These are phyloP conservation scores for Drosophila nigromelanica DNA, from an alignment of 1,140 invertebrate genomes.

Conservation along the genomic window DNA sequence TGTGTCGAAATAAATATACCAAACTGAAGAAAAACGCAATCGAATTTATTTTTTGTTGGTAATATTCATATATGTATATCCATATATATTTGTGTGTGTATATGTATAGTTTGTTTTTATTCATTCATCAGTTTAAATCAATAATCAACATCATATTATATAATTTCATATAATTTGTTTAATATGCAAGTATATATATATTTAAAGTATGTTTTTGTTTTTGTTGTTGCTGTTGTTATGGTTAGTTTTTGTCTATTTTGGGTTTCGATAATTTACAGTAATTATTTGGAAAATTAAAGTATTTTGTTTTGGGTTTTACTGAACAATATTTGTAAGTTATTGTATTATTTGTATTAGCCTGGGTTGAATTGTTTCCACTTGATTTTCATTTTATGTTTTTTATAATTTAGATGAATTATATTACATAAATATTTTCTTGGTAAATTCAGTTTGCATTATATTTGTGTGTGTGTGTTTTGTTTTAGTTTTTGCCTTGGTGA, in stretches of 20 bases:
- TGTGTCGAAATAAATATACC: slow-evolving; percentile 44
- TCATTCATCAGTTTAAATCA: slow-evolving; percentile 79
- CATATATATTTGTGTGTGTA: slow-evolving; percentile 56
- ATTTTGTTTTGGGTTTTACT: slow-evolving; percentile 44
- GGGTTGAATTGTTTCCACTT: slow-evolving; percentile 18
- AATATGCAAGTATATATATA: slow-evolving; percentile 78
- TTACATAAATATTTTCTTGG: slow-evolving; percentile 76
- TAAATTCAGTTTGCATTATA: slow-evolving; percentile 45
- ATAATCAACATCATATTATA: slow-evolving; percentile 82
- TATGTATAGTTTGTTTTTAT: slow-evolving; percentile 53
- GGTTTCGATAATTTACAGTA: slow-evolving; percentile 75
- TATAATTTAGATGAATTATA: slow-evolving; percentile 78
- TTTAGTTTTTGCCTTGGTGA: slow-evolving; percentile 49
- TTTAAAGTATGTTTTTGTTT: slow-evolving; percentile 63
- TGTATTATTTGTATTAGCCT: slow-evolving; percentile 50
- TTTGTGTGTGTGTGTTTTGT: slow-evolving; percentile 30
- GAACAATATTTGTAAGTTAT: slow-evolving; percentile 72
- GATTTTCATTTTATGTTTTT: slow-evolving; percentile 13
- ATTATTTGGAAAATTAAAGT: slow-evolving; percentile 76
- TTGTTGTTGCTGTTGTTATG: slow-evolving; percentile 61
- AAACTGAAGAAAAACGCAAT: slow-evolving; percentile 67
- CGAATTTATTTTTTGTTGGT: slow-evolving; percentile 48
- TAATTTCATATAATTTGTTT: slow-evolving; percentile 75
- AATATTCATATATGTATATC: slow-evolving; percentile 76
- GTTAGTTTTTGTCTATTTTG: slow-evolving; percentile 56